A percentile compares a stretch with the other conserved stretches of the same genome.
Conservation (phyloP, 2,797 vertebrate species). For the Lophotriccus pileatus region DNA sequence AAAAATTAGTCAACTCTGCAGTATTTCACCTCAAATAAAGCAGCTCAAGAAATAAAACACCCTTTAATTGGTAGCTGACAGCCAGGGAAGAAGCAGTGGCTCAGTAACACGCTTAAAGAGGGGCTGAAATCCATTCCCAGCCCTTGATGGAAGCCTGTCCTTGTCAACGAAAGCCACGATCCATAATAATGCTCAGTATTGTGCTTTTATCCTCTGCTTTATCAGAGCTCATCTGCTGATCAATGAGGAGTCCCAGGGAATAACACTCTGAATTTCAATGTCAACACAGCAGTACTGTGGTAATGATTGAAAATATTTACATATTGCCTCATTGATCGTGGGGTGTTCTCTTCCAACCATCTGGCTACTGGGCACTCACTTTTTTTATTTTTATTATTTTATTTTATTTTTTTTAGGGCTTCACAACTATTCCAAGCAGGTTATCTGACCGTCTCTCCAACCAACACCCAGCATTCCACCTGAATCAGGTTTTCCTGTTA, state of each 20-base stretch:
- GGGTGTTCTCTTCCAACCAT: constrained; percentile 68
- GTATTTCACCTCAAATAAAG: constrained; percentile 30
- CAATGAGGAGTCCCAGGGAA: constrained; percentile 17
- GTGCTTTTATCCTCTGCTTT: neutral
- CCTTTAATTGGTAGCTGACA: neutral
- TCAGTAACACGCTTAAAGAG: neutral
- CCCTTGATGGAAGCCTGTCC: neutral
- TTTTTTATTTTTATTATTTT: neutral
- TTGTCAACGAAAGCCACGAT: neutral
- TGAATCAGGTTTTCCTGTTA: neutral
- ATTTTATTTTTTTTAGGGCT: neutral
- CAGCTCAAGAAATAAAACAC: constrained; percentile 11
- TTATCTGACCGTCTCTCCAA: neutral
- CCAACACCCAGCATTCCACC: neutral
- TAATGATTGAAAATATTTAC: constrained; percentile 72
- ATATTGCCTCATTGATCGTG: constrained; percentile 49
- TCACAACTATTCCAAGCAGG: constrained; percentile 2
- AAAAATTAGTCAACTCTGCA: constrained; percentile 2
- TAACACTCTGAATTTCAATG: constrained; percentile 43
- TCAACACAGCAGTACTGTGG: constrained; percentile 52
- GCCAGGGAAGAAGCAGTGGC: neutral
- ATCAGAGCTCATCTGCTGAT: constrained; percentile 40
- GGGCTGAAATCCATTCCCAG: neutral
- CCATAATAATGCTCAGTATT: neutral
- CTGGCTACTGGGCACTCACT: constrained; percentile 59